phyloP scores from a whole-genome alignment of 2,888 invertebrate species.

The Punctoribates punctum region DNA sequence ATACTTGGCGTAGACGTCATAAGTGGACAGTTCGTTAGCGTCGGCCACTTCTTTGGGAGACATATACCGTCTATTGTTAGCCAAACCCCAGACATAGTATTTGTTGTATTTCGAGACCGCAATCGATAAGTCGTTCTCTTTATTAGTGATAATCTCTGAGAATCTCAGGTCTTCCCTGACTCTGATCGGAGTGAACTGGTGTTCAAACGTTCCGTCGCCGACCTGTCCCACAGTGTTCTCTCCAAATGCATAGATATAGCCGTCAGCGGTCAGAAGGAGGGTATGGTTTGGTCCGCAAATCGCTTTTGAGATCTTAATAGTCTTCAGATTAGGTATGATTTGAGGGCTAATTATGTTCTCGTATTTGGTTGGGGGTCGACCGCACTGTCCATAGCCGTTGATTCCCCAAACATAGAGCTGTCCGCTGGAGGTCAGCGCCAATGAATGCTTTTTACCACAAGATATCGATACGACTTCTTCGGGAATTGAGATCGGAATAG shows the following conservation, averaged over 20 bases:
- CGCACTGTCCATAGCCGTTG: not conserved
- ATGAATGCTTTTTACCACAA: not conserved
- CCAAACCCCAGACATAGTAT: too few species aligned
- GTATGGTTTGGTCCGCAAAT: conserved; percentile 31
- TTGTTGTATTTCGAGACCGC: too few species aligned
- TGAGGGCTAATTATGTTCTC: not conserved
- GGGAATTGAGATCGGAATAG: not conserved
- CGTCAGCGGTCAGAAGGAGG: conserved; percentile 10
- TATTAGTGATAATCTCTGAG: too few species aligned
- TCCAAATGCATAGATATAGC: conserved; percentile 37
- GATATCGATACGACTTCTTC: not conserved
- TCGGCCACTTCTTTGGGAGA: too few species aligned
- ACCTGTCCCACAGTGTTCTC: conserved; percentile 25
- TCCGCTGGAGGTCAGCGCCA: not conserved
- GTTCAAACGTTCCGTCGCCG: not conserved
- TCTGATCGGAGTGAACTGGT: too few species aligned
- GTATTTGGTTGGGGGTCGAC: not conserved
- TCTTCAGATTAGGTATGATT: not conserved
- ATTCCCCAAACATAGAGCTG: not conserved
- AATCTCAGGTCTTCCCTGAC: too few species aligned
- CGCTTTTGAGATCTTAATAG: not conserved
- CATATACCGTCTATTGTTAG: too few species aligned
- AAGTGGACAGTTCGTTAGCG: too few species aligned
- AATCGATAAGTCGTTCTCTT: too few species aligned
- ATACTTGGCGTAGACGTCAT: too few species aligned